A percentile compares a stretch with the other conserved stretches of the same genome.
These are phyloP conservation scores for Cephus runcator DNA, from an alignment of 2,888 invertebrate genomes.

Conservation along the genomic window DNA sequence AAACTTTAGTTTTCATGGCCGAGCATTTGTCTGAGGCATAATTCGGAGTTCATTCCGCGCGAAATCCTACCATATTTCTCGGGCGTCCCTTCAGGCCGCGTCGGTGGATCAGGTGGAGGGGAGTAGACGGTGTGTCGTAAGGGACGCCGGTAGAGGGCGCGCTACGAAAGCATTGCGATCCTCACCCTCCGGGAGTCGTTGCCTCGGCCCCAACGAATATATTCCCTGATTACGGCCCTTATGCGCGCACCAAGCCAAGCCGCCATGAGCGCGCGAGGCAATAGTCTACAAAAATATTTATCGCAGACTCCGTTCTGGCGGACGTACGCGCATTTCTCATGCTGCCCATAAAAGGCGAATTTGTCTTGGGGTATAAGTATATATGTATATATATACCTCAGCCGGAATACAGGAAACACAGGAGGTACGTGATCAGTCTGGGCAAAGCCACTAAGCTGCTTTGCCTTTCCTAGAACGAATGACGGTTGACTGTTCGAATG, in stretches of 20 bases:
- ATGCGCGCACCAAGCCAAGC: constrained; percentile 10
- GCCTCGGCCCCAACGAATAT: constrained; percentile 19
- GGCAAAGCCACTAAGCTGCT: background rate
- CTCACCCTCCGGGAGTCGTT: background rate
- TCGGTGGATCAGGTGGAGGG: constrained; percentile 1
- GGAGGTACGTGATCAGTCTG: constrained; percentile 26
- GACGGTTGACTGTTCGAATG: background rate
- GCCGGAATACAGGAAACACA: too few relatives aligned
- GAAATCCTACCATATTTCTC: constrained; percentile 46
- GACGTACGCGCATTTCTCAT: constrained; percentile 12
- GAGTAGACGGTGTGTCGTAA: constrained; percentile 1
- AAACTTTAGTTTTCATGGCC: constrained; percentile 52
- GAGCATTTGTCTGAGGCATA: constrained; percentile 52
- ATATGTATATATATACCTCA: background rate
- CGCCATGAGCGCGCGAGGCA: background rate
- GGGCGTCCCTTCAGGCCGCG: constrained; percentile 23
- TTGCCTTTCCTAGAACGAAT: background rate
- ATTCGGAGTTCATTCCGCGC: constrained; percentile 49
- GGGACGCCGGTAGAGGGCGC: background rate
- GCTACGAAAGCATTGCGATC: background rate
- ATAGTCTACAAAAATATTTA: constrained; percentile 27
- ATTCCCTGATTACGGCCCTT: constrained; percentile 28
- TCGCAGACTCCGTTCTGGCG: constrained; percentile 21
- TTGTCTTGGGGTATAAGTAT: constrained; percentile 18
- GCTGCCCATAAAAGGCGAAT: constrained; percentile 22